Base-by-base conservation (phyloP, 2,113 vertebrate species). In the Odocoileus hemionus region DNA sequence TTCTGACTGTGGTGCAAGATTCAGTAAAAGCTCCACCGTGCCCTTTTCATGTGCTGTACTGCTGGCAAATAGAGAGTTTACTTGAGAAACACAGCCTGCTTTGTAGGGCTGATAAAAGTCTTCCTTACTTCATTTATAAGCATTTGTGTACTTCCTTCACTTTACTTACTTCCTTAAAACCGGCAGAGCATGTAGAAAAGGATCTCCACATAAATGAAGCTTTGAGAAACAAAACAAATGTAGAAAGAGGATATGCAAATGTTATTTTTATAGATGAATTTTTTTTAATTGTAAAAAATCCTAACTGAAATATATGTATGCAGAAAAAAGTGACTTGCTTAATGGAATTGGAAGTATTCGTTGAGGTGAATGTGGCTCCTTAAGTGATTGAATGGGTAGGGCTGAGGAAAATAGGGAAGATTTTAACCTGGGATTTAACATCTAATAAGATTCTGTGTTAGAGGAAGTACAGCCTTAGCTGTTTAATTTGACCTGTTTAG, bases 81-180 rank as follows among this genome's bases (percentile, higher is more conserved):
- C 83, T 79, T 88, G 92, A 97, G 95, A 97, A 98, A 91, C 95
- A 93, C 97, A 97, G 96, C 86, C 78, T 91, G 96, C 83, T 97
- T 96, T 95, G 97, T 96, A 79, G 70, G 60, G 47, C 79, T 89
- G 70, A 91, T 93, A 93, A 87, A 89, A 70, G 91, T 95, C 70
- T 97, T 89, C 93, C 57, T 96, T 86, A 95, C 60, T 96, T 96
- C 91, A n/a, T 97, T 97, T 97, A 80, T 67, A 86, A 58, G 91
- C 76, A 70, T 82, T 97, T 88, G 85, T 95, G 84, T 96, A 95
- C 97, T 97, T 96, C 96, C 95, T 97, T 97, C 84, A 2, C 97
- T 97, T 97, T 97, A 76, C 83, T 64, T 80, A 96, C 98, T 99
- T 99, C 98, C 98, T 98, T 98, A 98, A 99, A 99, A 98, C 84